Percentiles rank a stretch among this genome's conserved stretches.
Evolutionary conservation across 2,888 invertebrate species (phyloP).

Genomic region (Crepidodera aurea): DNA sequence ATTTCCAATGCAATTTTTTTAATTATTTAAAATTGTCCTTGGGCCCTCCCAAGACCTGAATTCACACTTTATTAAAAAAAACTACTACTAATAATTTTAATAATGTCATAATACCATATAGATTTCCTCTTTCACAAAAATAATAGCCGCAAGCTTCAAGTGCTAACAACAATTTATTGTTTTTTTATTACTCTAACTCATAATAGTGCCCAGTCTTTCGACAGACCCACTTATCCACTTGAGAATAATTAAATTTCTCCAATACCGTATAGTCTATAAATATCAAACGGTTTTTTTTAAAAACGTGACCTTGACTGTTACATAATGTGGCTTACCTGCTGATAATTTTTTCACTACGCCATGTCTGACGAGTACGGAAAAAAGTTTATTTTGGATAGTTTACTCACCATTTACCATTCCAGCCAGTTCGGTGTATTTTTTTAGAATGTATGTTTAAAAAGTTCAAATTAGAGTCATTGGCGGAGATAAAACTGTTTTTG

Average conservation of each 20-base stretch:
- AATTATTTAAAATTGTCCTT: too few relatives aligned
- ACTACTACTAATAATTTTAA: too few relatives aligned
- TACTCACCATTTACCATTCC: not conserved
- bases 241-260: not conserved
- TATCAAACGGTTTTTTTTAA: not conserved
- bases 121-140: not conserved
- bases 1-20: too few relatives aligned
- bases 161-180: not conserved
- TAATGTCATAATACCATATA: too few relatives aligned
- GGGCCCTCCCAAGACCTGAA: too few relatives aligned
- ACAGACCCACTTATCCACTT: slow-evolving; percentile 1
- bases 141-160: not conserved
- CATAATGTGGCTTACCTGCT: slow-evolving; percentile 10
- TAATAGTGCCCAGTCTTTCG: not conserved
- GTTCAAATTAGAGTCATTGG: not conserved
- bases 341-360: not conserved
- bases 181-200: not conserved
- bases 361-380: slow-evolving; percentile 6
- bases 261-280: slow-evolving; percentile 1
- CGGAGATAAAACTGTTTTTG: too few relatives aligned
- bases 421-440: not conserved
- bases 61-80: too few relatives aligned
- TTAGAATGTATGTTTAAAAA: not conserved
- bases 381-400: not conserved
- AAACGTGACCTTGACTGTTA: slow-evolving; percentile 18